Percentiles rank a stretch among this genome's conserved stretches.
Evolutionary conservation across 2,113 vertebrate species (phyloP).

Genomic region (Myanophis thanlyinensis): DNA sequence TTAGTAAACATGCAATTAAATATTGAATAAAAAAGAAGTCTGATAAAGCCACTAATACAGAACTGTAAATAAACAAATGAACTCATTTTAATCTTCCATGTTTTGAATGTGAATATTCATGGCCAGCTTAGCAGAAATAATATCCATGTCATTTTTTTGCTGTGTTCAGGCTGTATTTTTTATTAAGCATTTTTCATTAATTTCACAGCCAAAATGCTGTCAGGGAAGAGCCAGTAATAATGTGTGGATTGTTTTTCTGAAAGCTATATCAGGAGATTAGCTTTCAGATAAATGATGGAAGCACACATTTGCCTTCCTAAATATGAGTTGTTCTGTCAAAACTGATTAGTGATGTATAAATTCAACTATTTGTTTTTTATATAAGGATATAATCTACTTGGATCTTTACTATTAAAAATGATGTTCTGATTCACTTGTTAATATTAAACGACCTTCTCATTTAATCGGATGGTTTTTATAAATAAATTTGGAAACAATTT

Average conservation of each 20-base stretch:
- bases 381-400: neutral
- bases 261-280: neutral
- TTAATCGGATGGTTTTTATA: neutral
- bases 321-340: neutral
- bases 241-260: neutral
- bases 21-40: neutral
- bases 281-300: neutral
- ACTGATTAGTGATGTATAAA: neutral
- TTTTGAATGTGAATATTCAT: slow-evolving; percentile 40
- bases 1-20: neutral
- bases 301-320: neutral
- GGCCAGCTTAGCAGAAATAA: slow-evolving; percentile 27
- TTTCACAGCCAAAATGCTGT: neutral
- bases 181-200: too few species aligned
- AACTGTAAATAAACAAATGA: slow-evolving; percentile 23
- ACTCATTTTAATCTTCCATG: slow-evolving; percentile 16
- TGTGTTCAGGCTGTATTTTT: slow-evolving; percentile 3
- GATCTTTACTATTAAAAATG: neutral
- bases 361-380: neutral
- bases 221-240: neutral
- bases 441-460: neutral
- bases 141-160: neutral
- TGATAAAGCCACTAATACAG: neutral
- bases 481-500: neutral
- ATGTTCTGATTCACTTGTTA: neutral